These are phyloP conservation scores for Trinorchestia longiramus DNA, from an alignment of 1,140 invertebrate genomes.

Conservation along the genomic window DNA sequence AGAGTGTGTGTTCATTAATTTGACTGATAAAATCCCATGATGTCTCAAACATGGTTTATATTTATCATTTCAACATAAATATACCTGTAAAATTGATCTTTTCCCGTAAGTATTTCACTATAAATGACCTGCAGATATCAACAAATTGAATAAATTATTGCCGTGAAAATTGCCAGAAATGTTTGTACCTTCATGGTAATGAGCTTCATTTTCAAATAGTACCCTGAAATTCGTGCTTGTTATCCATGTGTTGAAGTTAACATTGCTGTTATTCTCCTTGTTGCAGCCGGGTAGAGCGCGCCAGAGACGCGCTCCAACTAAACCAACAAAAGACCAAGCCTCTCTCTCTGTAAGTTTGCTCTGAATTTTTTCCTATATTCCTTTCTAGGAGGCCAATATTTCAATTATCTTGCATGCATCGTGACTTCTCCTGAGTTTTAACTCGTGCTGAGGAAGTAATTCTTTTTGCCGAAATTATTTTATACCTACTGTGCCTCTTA, in stretches of 20 bases:
- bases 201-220: not conserved
- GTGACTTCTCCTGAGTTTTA: not conserved
- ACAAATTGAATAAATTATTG: not conserved
- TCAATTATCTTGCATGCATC: not conserved
- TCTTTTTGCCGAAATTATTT: no score
- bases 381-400: not conserved
- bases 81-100: not conserved
- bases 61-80: not conserved
- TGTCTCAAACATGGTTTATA: not conserved
- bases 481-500: no score
- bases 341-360: not conserved
- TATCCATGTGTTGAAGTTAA: not conserved
- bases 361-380: not conserved
- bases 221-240: no score
- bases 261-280: not conserved
- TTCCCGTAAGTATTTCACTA: not conserved
- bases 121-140: not conserved
- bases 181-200: not conserved
- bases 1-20: not conserved
- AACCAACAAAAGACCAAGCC: constrained; percentile 8
- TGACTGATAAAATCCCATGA: not conserved
- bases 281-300: not conserved
- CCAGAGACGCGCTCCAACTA: not conserved
- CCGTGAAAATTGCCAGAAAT: not conserved
- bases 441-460: not conserved